phyloP scores from a whole-genome alignment of 2,113 vertebrate genomes.

The Aldabrachelys gigantea region DNA sequence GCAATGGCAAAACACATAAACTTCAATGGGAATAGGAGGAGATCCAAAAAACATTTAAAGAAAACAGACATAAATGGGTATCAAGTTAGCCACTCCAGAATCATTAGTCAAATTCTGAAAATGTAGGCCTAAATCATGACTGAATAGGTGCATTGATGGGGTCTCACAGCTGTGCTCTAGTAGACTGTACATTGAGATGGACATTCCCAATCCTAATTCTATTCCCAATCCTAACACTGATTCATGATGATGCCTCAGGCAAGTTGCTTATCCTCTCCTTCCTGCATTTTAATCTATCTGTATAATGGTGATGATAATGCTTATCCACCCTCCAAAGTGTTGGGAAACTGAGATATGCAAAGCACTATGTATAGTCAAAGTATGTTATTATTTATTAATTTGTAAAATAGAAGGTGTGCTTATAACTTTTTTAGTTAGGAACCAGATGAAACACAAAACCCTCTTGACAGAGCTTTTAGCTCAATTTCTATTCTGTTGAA shows the following conservation, averaged over 20 bases:
- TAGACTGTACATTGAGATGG: not conserved
- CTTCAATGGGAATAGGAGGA: slow-evolving; percentile 34
- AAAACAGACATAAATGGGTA: not conserved
- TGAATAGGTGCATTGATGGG: not conserved
- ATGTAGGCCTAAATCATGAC: not conserved
- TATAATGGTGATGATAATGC: not conserved
- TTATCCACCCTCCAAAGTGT: not conserved
- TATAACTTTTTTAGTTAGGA: not conserved
- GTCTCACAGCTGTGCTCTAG: not conserved
- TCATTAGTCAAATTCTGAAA: slow-evolving; percentile 10
- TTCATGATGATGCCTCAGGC: not conserved
- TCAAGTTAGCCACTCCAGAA: not conserved
- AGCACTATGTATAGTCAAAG: not conserved
- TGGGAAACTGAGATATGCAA: not conserved
- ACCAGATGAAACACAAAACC: not conserved
- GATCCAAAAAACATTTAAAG: slow-evolving; percentile 1
- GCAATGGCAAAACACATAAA: not conserved
- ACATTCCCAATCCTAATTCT: not conserved
- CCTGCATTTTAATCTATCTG: not conserved
- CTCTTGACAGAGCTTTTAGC: not conserved
- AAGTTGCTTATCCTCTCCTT: not conserved
- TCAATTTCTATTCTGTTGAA: not conserved
- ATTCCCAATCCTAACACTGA: not conserved
- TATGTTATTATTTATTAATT: not conserved
- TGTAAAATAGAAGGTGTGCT: not conserved